Percentiles rank a stretch among this genome's conserved stretches.
Evolutionary conservation across 2,113 vertebrate genomes (phyloP).

Genomic region (Pseudorasbora parva): DNA sequence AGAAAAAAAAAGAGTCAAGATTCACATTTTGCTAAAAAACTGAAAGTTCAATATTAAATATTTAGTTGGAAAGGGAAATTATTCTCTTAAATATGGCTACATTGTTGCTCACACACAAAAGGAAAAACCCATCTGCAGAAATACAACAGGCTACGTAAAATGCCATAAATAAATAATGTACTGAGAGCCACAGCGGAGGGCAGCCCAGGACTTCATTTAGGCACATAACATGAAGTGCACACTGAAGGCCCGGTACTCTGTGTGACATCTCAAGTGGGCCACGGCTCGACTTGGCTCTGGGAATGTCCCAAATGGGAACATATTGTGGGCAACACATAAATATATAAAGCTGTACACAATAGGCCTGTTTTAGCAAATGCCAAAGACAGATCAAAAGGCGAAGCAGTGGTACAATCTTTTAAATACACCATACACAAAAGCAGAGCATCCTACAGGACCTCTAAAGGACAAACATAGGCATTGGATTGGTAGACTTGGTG

Average conservation of each 20-base stretch:
- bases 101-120: slow-evolving; percentile 3
- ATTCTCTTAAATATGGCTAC: slow-evolving; percentile 14
- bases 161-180: slow-evolving; percentile 34
- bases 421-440: background rate
- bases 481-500: background rate
- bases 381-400: background rate
- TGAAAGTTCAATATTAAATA: background rate
- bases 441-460: background rate
- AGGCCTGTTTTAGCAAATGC: background rate
- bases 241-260: background rate
- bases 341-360: slow-evolving; percentile 22
- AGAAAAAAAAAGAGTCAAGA: background rate
- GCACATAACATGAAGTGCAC: slow-evolving; percentile 1
- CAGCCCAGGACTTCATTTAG: slow-evolving; percentile 11
- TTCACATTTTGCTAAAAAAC: background rate
- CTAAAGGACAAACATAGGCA: background rate
- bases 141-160: slow-evolving; percentile 13
- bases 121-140: slow-evolving; percentile 14
- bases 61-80: background rate
- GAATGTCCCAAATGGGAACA: slow-evolving; percentile 11
- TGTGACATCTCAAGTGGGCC: slow-evolving; percentile 18
- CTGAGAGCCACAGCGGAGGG: background rate
- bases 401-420: background rate
- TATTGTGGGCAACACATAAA: slow-evolving; percentile 11
- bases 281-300: background rate